Evolutionary conservation across 53 echinoderm and acorn worm genomes (phyloP).

Genomic region (Stichopus horrens): DNA sequence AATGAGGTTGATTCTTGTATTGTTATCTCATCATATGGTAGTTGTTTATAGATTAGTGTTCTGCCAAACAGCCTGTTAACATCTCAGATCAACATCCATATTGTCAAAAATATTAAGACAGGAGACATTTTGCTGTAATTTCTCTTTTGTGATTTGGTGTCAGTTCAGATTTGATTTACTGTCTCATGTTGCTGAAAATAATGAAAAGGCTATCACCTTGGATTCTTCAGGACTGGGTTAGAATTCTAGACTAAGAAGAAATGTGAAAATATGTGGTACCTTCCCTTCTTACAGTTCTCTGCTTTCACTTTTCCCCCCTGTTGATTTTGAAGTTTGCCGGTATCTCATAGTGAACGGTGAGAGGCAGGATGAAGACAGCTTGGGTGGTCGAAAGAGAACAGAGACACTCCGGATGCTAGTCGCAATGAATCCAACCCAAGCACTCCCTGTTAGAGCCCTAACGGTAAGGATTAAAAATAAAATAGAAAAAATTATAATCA

Average conservation of each 20-base stretch:
- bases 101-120: too few species aligned
- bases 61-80: not conserved
- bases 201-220: too few species aligned
- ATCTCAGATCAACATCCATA: too few species aligned
- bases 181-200: too few species aligned
- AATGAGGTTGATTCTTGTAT: not conserved
- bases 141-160: too few species aligned
- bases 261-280: too few species aligned
- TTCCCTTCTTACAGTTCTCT: too few species aligned
- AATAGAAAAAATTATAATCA: not conserved
- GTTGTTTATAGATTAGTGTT: not conserved
- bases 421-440: conserved; percentile 84
- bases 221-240: too few species aligned
- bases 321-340: conserved; percentile 68
- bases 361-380: conserved; percentile 85
- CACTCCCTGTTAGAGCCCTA: conserved; percentile 80
- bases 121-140: too few species aligned
- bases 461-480: conserved; percentile 58
- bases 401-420: conserved; percentile 81
- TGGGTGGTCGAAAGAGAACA: conserved; percentile 85
- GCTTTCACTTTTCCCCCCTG: not conserved
- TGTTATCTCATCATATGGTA: not conserved
- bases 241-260: too few species aligned
- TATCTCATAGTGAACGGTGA: conserved; percentile 82
- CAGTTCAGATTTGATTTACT: too few species aligned